Base-by-base conservation (phyloP, 2,113 vertebrate species). In the Zosterops hypoxanthus region DNA sequence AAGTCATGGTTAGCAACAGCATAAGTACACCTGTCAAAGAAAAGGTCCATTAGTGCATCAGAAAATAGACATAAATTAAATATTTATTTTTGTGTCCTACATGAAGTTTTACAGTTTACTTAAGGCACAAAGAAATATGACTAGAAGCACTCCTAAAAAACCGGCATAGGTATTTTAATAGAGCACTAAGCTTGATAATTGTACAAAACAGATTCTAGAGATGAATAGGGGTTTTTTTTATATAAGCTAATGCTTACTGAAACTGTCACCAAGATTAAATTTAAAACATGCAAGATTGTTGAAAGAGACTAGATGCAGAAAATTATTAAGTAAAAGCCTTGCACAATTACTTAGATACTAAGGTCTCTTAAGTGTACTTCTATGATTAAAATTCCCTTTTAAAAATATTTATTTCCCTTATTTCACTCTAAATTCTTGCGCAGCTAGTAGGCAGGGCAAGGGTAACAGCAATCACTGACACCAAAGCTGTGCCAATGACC, bases 1-100 rank as follows among this genome's bases (percentile, higher is more conserved):
- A 99, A 99, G 97, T 99, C 99, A 34, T 99, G 99, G 94, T 99
- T 99, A 39, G 98, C 97, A 91, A 99, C 99, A 0, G 99, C 99
- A 0, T 98, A 99, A 2, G 98, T 99, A 92, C 99, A 99, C 96
- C 99, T 99, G 98, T 6, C 92, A 97, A 90, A 80, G 78, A 90
- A 92, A 94, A 78, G n/a, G 17, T 44, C 8, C 5, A 33, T 88
- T 33, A 82, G 16, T 42, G 21, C 52, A 86, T 64, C 64, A 95
- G 44, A 52, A 85, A 77, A 57, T 16, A 65, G 0, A 50, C 0
- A 0, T 6, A 61, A 69, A 63, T 42, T 3, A 73, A 55, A 20
- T 41, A 31, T 12, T 91, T 86, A 3, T 47, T 85, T 90, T 44
- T 78, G n/a, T 33, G 26, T 69, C 34, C 68, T 70, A 86, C 34